Percentiles rank a stretch among this genome's conserved stretches.
These are phyloP conservation scores for silkworm (Bombyx mori) DNA, from an alignment of 1,140 invertebrate species.

Conservation along the genomic window DNA sequence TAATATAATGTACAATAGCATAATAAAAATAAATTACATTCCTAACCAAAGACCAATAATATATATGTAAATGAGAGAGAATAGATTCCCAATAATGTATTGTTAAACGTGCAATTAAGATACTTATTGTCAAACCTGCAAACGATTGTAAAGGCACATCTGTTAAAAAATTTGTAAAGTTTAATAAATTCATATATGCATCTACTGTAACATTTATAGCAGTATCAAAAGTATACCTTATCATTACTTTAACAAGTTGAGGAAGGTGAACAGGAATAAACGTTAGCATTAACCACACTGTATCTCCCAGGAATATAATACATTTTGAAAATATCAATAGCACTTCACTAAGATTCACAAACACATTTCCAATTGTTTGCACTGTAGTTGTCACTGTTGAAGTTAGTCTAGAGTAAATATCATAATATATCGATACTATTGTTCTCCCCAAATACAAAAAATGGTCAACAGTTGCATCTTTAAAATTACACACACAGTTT, in stretches of 20 bases:
- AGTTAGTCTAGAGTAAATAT: constrained; percentile 23
- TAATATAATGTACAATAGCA: constrained; percentile 52
- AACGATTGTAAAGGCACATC: constrained; percentile 65
- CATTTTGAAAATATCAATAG: constrained; percentile 35
- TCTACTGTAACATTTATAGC: constrained; percentile 29
- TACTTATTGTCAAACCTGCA: constrained; percentile 44
- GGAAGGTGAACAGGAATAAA: constrained; percentile 57
- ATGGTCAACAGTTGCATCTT: constrained; percentile 26
- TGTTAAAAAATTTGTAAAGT: constrained; percentile 55
- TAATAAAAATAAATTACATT: constrained; percentile 49
- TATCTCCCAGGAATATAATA: constrained; percentile 45
- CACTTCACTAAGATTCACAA: constrained; percentile 34
- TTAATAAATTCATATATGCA: constrained; percentile 42
- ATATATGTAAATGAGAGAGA: constrained; percentile 21
- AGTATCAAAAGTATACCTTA: constrained; percentile 28
- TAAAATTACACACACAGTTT: constrained; percentile 23
- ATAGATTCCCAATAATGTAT: constrained; percentile 46
- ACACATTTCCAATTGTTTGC: constrained; percentile 24
- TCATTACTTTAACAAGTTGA: constrained; percentile 31
- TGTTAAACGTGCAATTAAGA: constrained; percentile 40
- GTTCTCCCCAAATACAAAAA: constrained; percentile 22
- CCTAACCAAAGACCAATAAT: constrained; percentile 49
- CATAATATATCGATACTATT: constrained; percentile 1
- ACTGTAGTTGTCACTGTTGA: constrained; percentile 21
- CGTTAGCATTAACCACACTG: constrained; percentile 52